These are phyloP conservation scores for Scaptomyza pallida DNA, from an alignment of 1,140 invertebrate genomes.

Conservation along the genomic window DNA sequence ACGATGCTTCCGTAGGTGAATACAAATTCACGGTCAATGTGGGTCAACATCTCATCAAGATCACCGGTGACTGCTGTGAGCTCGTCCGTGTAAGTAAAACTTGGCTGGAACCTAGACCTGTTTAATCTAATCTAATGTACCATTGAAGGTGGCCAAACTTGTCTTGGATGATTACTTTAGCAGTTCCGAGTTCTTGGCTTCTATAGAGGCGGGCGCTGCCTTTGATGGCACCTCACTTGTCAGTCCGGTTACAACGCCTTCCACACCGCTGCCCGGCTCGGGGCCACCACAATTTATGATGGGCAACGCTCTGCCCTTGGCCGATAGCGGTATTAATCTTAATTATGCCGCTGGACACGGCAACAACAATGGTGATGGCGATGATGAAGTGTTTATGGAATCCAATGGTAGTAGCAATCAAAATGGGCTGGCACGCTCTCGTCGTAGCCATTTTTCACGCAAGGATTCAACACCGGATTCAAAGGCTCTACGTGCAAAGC, in stretches of 20 bases:
- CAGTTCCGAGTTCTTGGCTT: conserved; percentile 81
- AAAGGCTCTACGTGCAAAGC: conserved; percentile 56
- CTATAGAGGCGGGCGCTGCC: conserved; percentile 79
- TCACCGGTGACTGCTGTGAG: conserved; percentile 92
- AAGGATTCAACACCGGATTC: conserved; percentile 81
- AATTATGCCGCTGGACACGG: conserved; percentile 61
- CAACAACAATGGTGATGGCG: conserved; percentile 71
- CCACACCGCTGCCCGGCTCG: conserved; percentile 72
- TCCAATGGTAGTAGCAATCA: conserved; percentile 44
- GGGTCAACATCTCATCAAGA: conserved; percentile 91
- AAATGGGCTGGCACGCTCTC: conserved; percentile 76
- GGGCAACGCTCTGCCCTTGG: conserved; percentile 62
- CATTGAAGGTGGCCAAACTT: conserved; percentile 90
- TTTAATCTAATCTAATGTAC: conserved; percentile 1
- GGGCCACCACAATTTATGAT: conserved; percentile 72
- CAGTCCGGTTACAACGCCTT: conserved; percentile 77
- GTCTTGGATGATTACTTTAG: conserved; percentile 93
- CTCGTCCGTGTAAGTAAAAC: conserved; percentile 89
- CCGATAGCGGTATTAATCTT: conserved; percentile 81
- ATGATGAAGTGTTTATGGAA: conserved; percentile 81
- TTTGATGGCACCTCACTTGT: conserved; percentile 73
- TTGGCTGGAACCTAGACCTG: not conserved
- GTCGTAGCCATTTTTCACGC: conserved; percentile 83
- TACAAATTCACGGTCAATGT: conserved; percentile 94
- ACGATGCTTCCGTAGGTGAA: conserved; percentile 92